phyloP scores from a whole-genome alignment of 2,888 invertebrate species.

The Sarcophaga variegata region DNA sequence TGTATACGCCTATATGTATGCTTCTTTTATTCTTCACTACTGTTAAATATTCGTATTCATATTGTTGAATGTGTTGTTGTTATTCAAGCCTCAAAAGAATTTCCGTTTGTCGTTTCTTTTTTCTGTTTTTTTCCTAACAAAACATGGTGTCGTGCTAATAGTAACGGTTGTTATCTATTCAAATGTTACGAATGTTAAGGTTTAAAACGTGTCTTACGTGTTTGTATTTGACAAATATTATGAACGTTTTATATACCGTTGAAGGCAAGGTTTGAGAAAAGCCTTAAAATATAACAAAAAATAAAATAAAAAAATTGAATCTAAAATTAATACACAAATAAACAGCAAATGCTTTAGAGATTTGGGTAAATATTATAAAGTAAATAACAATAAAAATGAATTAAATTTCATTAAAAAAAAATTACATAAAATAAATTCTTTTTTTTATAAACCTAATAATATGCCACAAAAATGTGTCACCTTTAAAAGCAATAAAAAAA shows the following conservation, averaged over 20 bases:
- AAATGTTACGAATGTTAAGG: conserved; percentile 1
- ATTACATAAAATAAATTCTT: not conserved
- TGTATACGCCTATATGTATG: conserved; percentile 54
- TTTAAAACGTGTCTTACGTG: conserved; percentile 23
- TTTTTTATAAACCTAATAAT: conserved; percentile 15
- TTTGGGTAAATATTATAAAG: not conserved
- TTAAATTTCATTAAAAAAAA: conserved; percentile 2
- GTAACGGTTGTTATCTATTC: not conserved
- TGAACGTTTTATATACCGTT: not conserved
- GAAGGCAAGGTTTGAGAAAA: not conserved
- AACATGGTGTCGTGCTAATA: not conserved
- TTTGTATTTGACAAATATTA: conserved; percentile 14
- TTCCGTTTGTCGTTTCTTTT: not conserved
- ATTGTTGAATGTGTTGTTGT: not conserved
- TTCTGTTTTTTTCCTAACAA: not conserved
- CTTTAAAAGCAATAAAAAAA: conserved; percentile 5
- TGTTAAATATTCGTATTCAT: not conserved
- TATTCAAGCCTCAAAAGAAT: not conserved
- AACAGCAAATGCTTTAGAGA: no score
- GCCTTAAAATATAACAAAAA: not conserved
- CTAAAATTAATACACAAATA: no score
- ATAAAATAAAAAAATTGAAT: no score
- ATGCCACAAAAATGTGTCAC: conserved; percentile 15
- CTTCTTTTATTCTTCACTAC: conserved; percentile 31
- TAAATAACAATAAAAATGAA: conserved; percentile 4